Conservation (phyloP, 2,888 invertebrate species). For the Sphaerophoria taeniata region DNA sequence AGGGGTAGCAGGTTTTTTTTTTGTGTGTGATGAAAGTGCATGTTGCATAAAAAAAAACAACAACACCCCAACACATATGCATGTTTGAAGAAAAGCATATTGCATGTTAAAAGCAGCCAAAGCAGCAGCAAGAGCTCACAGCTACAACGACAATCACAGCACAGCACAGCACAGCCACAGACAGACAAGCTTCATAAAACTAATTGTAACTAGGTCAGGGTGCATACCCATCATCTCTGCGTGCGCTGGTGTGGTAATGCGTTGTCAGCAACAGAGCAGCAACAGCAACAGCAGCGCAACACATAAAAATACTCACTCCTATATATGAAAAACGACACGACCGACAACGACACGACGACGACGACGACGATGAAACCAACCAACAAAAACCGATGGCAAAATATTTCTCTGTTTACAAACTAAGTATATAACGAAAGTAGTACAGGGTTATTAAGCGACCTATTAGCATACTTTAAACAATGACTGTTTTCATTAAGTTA, state of each 20-base stretch:
- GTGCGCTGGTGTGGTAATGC: slow-evolving; percentile 74
- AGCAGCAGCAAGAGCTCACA: too few species aligned
- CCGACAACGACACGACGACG: too few species aligned
- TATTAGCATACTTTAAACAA: slow-evolving; percentile 81
- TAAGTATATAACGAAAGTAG: slow-evolving; percentile 77
- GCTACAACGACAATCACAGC: too few species aligned
- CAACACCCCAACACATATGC: slow-evolving; percentile 5
- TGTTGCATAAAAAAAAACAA: slow-evolving; percentile 19
- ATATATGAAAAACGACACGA: too few species aligned
- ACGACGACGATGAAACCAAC: too few species aligned
- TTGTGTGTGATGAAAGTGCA: slow-evolving; percentile 50
- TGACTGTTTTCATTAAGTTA: slow-evolving; percentile 79
- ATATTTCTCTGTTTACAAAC: slow-evolving; percentile 73
- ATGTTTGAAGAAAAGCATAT: slow-evolving; percentile 56
- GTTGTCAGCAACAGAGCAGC: slow-evolving; percentile 75
- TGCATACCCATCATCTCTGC: slow-evolving; percentile 77
- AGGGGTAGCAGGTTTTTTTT: background rate
- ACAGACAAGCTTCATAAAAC: slow-evolving; percentile 68
- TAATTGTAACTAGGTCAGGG: slow-evolving; percentile 81
- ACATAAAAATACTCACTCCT: slow-evolving; percentile 66
- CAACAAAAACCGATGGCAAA: slow-evolving; percentile 66
- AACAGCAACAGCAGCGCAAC: slow-evolving; percentile 61
- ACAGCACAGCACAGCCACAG: slow-evolving; percentile 21
- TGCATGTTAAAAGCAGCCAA: slow-evolving; percentile 64
- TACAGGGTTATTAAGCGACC: slow-evolving; percentile 82